These are phyloP conservation scores for Macrosoma leucophasiata DNA, from an alignment of 2,888 invertebrate genomes.

Conservation along the genomic window DNA sequence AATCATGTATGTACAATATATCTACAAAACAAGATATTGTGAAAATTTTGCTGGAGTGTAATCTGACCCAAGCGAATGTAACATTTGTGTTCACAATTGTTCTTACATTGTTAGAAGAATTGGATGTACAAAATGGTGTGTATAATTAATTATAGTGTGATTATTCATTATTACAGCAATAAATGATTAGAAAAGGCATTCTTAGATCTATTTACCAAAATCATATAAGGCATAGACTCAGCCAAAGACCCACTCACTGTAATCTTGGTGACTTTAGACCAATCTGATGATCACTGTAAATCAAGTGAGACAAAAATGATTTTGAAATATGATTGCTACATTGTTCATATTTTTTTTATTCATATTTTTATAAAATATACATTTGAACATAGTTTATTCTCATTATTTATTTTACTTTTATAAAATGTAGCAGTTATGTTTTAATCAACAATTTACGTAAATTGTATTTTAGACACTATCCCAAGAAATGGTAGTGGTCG, in stretches of 20 bases:
- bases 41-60: conserved; percentile 16
- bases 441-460: conserved; percentile 11
- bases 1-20: conserved; percentile 24
- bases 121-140: conserved; percentile 35
- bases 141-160: too few relatives aligned
- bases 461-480: conserved; percentile 28
- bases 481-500: conserved; percentile 30
- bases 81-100: conserved; percentile 35
- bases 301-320: conserved; percentile 44
- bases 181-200: conserved; percentile 62
- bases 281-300: conserved; percentile 53
- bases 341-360: conserved; percentile 15
- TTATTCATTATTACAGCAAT: too few relatives aligned
- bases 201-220: conserved; percentile 43
- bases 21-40: conserved; percentile 28
- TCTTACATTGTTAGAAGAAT: conserved; percentile 36
- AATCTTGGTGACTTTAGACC: conserved; percentile 52
- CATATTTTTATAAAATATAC: not conserved
- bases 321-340: conserved; percentile 37
- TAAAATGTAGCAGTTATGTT: conserved; percentile 37
- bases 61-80: conserved; percentile 17
- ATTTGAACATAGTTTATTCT: not conserved
- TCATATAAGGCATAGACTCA: conserved; percentile 39
- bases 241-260: conserved; percentile 51
- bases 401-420: conserved; percentile 4